Evolutionary conservation across 2,888 invertebrate species (phyloP).

Genomic region (Teinopalpus imperialis): DNA sequence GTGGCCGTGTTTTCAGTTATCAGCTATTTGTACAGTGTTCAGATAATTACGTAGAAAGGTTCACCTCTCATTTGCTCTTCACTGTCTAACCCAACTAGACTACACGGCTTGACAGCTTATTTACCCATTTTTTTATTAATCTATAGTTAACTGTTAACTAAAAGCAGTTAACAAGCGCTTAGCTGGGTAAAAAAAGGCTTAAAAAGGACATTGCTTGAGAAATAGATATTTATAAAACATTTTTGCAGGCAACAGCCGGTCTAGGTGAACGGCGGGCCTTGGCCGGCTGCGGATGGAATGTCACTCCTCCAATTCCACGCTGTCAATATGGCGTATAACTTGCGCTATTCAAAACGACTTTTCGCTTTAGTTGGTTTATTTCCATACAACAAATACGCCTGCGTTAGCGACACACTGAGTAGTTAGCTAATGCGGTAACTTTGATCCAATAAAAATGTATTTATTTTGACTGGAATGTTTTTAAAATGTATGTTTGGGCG

Average conservation of each 20-base stretch:
- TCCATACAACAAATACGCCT: slow-evolving; percentile 7
- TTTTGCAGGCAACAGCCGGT: slow-evolving; percentile 36
- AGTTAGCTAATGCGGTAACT: slow-evolving; percentile 28
- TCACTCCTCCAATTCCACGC: slow-evolving; percentile 39
- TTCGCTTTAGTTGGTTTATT: slow-evolving; percentile 24
- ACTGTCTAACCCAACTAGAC: too few species aligned
- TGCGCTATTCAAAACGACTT: slow-evolving; percentile 15
- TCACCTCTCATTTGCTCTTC: too few species aligned
- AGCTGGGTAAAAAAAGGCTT: slow-evolving; percentile 11
- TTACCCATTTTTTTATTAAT: too few species aligned
- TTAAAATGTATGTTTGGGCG: background rate
- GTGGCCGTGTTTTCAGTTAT: too few species aligned
- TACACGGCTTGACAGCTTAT: too few species aligned
- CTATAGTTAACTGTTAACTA: too few species aligned
- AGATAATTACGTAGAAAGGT: too few species aligned
- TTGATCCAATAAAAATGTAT: slow-evolving; percentile 16
- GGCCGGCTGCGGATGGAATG: slow-evolving; percentile 37
- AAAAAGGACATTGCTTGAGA: slow-evolving; percentile 22
- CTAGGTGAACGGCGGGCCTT: slow-evolving; percentile 55
- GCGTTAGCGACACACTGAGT: background rate
- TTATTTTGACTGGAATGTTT: background rate
- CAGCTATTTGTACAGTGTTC: too few species aligned
- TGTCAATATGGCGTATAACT: slow-evolving; percentile 29
- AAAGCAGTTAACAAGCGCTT: too few species aligned
- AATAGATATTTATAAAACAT: slow-evolving; percentile 25